These are phyloP conservation scores for Drosophila lacertosa DNA, from an alignment of 1,140 invertebrate genomes.

Conservation along the genomic window DNA sequence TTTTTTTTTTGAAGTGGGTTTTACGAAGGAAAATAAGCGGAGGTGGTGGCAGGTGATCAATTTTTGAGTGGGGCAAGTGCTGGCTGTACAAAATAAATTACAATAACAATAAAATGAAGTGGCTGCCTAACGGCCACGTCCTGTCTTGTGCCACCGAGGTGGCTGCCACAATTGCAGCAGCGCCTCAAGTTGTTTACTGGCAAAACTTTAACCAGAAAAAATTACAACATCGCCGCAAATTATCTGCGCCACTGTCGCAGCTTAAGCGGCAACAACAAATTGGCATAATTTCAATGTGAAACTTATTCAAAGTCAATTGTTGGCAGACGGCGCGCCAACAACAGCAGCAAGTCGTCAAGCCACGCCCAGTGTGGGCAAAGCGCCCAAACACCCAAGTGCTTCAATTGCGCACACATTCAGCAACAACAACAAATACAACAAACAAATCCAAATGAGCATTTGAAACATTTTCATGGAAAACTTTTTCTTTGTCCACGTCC, in stretches of 20 bases:
- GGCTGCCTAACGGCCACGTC: constrained; percentile 27
- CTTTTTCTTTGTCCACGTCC: constrained; percentile 46
- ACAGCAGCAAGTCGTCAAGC: constrained; percentile 27
- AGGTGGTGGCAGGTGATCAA: constrained; percentile 18
- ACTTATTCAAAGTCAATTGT: constrained; percentile 79
- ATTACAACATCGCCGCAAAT: constrained; percentile 54
- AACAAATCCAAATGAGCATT: constrained; percentile 74
- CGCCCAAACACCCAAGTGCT: constrained; percentile 40
- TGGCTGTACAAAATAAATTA: constrained; percentile 52
- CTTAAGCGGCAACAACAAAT: constrained; percentile 54
- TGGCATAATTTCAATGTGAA: constrained; percentile 73
- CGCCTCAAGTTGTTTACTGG: constrained; percentile 41
- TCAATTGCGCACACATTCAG: constrained; percentile 34
- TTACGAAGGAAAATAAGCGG: constrained; percentile 66
- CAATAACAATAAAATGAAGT: constrained; percentile 62
- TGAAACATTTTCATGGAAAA: constrained; percentile 79
- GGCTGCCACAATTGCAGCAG: constrained; percentile 38
- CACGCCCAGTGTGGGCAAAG: constrained; percentile 48
- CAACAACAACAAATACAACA: constrained; percentile 7
- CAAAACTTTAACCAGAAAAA: constrained; percentile 51
- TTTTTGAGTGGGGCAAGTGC: constrained; percentile 30
- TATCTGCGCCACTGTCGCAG: constrained; percentile 72
- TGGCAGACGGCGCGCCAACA: constrained; percentile 32
- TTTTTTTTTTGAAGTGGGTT: constrained; percentile 23
- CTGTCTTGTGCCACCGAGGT: background rate